Conservation (phyloP, 2,113 vertebrate genomes). For the Crotalus horridus region DNA sequence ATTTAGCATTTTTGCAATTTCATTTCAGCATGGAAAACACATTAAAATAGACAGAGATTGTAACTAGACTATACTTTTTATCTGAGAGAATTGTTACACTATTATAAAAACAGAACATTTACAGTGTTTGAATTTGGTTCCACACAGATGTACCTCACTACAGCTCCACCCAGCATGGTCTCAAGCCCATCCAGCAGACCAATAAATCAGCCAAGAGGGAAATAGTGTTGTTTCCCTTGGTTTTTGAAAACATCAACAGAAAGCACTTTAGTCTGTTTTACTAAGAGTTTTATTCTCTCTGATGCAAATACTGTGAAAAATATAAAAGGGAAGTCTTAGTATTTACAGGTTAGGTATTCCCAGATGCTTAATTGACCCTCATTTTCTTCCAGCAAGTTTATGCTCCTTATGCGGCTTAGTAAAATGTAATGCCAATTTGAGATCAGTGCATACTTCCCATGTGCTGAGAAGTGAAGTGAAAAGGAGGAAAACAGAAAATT, state of each 20-base stretch:
- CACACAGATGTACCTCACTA: neutral
- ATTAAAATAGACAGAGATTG: neutral
- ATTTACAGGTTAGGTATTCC: neutral
- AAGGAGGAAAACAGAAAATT: neutral
- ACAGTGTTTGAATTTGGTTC: neutral
- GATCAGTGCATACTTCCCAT: neutral
- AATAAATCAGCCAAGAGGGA: neutral
- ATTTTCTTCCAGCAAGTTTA: neutral
- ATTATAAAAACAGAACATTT: neutral
- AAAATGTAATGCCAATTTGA: neutral
- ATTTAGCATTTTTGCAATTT: neutral
- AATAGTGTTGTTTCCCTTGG: neutral
- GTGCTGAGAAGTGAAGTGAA: neutral
- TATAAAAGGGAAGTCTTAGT: neutral
- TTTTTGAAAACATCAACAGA: slow-evolving; percentile 16
- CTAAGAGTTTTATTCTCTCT: slow-evolving; percentile 7
- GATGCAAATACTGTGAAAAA: neutral
- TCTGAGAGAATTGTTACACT: neutral
- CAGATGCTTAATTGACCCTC: neutral
- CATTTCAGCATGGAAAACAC: neutral
- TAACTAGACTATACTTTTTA: neutral
- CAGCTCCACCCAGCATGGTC: neutral
- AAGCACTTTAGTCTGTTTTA: slow-evolving; percentile 32
- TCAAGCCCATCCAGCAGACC: neutral
- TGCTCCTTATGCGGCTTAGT: neutral